A percentile compares a stretch with the other conserved stretches of the same genome.
Evolutionary conservation across 2,888 invertebrate genomes (phyloP).

Genomic region (Drosophila mettleri): DNA sequence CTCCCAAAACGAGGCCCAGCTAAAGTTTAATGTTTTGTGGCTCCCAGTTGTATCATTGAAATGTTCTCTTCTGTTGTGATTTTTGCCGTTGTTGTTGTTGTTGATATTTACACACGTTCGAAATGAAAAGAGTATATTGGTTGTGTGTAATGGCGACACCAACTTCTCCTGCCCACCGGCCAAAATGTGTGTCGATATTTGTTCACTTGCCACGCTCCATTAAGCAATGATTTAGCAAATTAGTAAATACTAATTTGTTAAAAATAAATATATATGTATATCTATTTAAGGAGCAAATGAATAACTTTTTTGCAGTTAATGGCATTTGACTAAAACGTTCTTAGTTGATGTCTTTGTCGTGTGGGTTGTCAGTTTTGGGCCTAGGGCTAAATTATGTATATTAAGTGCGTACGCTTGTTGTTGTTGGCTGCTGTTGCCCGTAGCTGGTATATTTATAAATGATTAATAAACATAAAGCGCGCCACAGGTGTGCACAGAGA

Average conservation of each 20-base stretch:
- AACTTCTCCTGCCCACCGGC: too few relatives aligned
- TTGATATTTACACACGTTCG: background rate
- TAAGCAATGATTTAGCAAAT: background rate
- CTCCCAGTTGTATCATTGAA: constrained; percentile 58
- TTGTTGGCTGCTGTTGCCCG: constrained; percentile 29
- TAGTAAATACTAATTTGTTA: background rate
- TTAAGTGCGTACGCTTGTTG: constrained; percentile 32
- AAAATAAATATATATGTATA: too few relatives aligned
- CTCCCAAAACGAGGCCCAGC: constrained; percentile 41
- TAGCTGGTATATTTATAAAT: constrained; percentile 64
- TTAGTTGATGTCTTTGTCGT: constrained; percentile 2
- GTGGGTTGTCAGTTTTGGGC: constrained; percentile 27
- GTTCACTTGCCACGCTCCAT: background rate
- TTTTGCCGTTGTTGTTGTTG: constrained; percentile 22
- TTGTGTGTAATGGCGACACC: background rate
- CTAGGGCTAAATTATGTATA: constrained; percentile 26
- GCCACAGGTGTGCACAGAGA: constrained; percentile 71
- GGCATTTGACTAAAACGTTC: constrained; percentile 7
- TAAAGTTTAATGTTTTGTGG: constrained; percentile 20
- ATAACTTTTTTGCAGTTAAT: background rate
- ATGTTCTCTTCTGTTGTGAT: constrained; percentile 24
- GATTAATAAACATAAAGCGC: constrained; percentile 76
- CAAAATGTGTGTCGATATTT: too few relatives aligned
- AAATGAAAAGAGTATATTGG: background rate
- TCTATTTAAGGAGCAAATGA: background rate